Conservation (phyloP, 64 coral and sea anemone species). For the Porites australiensis region DNA sequence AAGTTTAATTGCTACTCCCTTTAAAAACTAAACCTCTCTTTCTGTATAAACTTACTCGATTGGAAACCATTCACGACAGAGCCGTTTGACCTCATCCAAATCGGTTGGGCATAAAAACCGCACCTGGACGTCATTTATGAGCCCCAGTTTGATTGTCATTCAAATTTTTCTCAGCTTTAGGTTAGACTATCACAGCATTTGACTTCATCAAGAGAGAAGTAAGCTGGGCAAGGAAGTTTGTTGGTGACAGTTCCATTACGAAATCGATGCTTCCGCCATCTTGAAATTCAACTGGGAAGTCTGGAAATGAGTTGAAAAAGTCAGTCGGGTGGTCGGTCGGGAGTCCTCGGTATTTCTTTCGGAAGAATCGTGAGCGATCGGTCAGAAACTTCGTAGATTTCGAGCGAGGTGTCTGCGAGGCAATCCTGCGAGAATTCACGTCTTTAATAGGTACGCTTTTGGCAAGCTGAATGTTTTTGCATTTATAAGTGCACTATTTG, state of each 20-base stretch:
- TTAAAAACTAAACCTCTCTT: background rate
- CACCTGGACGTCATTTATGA: conserved; percentile 91
- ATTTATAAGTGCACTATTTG: too few species aligned
- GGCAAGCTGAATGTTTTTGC: too few species aligned
- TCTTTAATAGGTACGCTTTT: too few species aligned
- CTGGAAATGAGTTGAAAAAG: background rate
- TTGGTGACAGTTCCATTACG: conserved; percentile 21
- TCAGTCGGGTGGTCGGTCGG: background rate
- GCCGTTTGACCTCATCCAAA: conserved; percentile 87
- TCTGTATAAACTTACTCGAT: conserved; percentile 90
- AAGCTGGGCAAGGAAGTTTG: background rate
- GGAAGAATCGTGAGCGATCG: background rate
- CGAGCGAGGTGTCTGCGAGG: too few species aligned
- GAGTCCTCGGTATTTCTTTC: background rate
- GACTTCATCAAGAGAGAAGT: conserved; percentile 37
- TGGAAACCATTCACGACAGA: conserved; percentile 94
- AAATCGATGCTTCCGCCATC: conserved; percentile 26
- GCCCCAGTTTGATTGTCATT: conserved; percentile 97
- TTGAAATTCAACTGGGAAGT: background rate
- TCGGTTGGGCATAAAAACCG: conserved; percentile 92
- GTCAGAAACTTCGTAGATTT: too few species aligned
- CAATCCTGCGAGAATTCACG: too few species aligned
- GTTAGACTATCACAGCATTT: conserved; percentile 55
- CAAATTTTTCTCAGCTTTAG: conserved; percentile 33
- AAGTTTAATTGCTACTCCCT: background rate